Evolutionary conservation across 64 coral and sea anemone genomes (phyloP).

Genomic region (Actinia tenebrosa): DNA sequence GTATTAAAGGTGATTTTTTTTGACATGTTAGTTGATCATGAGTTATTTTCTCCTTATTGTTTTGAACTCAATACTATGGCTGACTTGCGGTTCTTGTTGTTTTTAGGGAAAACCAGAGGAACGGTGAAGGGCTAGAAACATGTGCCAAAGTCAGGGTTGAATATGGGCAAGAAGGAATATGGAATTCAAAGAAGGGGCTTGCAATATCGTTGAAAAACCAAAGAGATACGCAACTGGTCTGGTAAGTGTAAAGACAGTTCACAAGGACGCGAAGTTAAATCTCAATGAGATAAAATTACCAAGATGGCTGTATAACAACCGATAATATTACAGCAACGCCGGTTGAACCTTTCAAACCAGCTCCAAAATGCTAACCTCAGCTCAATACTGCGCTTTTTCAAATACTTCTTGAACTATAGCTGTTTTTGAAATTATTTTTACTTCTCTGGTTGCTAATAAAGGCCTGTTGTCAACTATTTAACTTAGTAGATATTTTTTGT

Average conservation of each 20-base stretch:
- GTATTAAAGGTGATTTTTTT: background rate
- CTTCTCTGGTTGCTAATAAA: background rate
- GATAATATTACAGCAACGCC: constrained; percentile 11
- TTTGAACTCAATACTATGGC: background rate
- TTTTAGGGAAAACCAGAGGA: background rate
- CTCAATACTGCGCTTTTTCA: background rate
- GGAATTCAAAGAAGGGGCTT: constrained; percentile 5
- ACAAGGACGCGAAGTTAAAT: background rate
- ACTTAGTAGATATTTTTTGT: background rate
- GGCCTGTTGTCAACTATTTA: background rate
- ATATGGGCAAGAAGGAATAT: constrained; percentile 1
- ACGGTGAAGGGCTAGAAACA: background rate
- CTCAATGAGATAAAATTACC: background rate
- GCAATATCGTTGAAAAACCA: background rate
- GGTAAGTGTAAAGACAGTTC: background rate
- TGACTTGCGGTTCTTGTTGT: background rate
- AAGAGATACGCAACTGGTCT: background rate
- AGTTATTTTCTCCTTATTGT: background rate
- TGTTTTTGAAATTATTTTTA: background rate
- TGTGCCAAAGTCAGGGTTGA: constrained; percentile 3
- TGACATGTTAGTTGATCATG: background rate
- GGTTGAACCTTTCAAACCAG: background rate
- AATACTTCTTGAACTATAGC: background rate
- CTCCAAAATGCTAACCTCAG: background rate
- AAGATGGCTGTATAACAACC: background rate